Evolutionary conservation across 2,113 vertebrate species (phyloP), one percentile per base, ranked within the genome.

Genomic region (Oryzias celebensis): DNA sequence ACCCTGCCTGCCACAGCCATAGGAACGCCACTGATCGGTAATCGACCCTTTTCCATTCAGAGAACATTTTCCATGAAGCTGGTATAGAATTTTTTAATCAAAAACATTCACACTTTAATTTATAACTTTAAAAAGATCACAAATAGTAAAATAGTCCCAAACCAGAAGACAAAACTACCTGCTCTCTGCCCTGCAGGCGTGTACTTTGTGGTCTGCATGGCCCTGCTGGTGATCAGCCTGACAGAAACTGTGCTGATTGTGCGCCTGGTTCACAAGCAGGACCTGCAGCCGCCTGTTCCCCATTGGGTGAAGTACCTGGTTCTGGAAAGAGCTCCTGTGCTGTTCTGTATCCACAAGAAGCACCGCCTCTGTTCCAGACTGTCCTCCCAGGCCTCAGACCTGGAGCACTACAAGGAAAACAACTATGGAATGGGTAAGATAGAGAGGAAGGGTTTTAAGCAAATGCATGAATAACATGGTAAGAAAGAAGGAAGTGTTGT

Each of bases 171-270:
- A 42, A 51, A 56, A 7, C 13, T 6, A 18, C 14, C 1, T 52
- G 7, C 28, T 10, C 0, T 56, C 36, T 36, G 23, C 47, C 14
- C 42, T 50, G 0, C 83, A 99, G 97, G 96, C 10, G 89, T 95
- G 75, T 99, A 99, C 80, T 99, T 99, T 0, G 93, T 98, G 55
- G 97, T 99, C 22, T 99, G 97, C 88, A 99, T 99, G 97, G 97
- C 96, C 0, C 88, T 99, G 60, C 90, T 99, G 14, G 96, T 99
- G 65, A 93, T 98, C 86, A 99, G 97, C 85, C 87, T 99, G 68
- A 94, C 92, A 0, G 96, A 99, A 84, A 98, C 96, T 1, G 96
- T 98, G 77, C 76, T 99, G 78, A 98, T 98, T 0, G 96, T 99
- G 53, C 86, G 94, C 23, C 81, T 99, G 87, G 95, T 98, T 16